Base-by-base conservation (phyloP, 2,113 vertebrate genomes). In the Orientallactaga bullata region DNA sequence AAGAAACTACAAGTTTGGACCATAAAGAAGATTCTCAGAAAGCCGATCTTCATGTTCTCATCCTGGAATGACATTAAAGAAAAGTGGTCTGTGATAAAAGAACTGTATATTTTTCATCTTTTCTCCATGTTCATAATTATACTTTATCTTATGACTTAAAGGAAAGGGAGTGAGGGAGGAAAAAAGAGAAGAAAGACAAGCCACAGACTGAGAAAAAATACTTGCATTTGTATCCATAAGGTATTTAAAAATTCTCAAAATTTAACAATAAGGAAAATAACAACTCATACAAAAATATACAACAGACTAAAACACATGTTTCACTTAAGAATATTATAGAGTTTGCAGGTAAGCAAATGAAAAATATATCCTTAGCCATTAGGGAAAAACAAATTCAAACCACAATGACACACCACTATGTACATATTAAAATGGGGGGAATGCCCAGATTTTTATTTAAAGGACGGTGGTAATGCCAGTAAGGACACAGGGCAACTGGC, bases 191-290 rank as follows among this genome's bases (percentile, higher is more conserved):
- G n/a, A n/a, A n/a, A n/a, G n/a, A 30, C 39, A 90, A 88, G 79
- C 35, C 65, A 63, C 47, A 26, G 73, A 74, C 42, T 84, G 65
- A 61, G 87, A n/a, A 90, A 72, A 94, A n/a, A n/a, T n/a, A n/a
- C n/a, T n/a, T n/a, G 66, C 26, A 74, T 24, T 74, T 71, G 30
- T 24, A 91, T 60, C 60, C 35, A 73, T 32, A 77, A 85, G 69
- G 76, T 16, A 73, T 26, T 68, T 63, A 85, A 68, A 42, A 90
- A 92, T 47, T 86, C 78, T 82, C 71, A 83, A 94, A 93, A 88
- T 6, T 66, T 58, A 85, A 1, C 30, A 90, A 82, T 17, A 39
- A 74, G 10, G n/a, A 85, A 20, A 55, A 23, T 16, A 72, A 89
- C 24, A 90, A 82, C 18, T 51, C 32, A 71, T 74, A 85, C 15